Conservation (phyloP, 2,888 invertebrate species). For the Globia sparganii region DNA sequence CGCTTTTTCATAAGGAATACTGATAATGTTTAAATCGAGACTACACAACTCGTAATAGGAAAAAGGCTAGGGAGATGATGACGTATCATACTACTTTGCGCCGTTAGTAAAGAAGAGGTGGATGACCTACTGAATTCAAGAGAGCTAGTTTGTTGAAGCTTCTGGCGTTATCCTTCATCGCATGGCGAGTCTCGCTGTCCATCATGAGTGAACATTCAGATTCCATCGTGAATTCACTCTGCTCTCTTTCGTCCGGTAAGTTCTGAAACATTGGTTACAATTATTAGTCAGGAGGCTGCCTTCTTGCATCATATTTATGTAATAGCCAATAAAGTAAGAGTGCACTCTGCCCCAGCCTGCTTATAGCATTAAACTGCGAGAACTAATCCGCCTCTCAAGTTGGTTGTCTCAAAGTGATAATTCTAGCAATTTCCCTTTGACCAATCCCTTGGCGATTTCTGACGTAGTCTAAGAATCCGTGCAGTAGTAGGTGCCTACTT, state of each 20-base stretch:
- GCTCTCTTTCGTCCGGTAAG: conserved; percentile 77
- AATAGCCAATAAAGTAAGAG: too few relatives aligned
- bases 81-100: background rate
- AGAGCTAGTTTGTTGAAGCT: conserved; percentile 72
- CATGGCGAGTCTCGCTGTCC: conserved; percentile 78
- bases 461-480: background rate
- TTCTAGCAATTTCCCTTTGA: background rate
- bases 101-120: background rate
- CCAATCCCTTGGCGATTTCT: background rate
- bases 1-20: too few relatives aligned
- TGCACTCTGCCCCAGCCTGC: background rate
- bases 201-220: conserved; percentile 85
- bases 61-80: background rate
- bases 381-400: background rate
- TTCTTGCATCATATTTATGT: background rate
- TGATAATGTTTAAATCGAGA: too few relatives aligned
- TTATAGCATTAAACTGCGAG: background rate
- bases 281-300: background rate
- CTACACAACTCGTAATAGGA: too few relatives aligned
- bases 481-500: background rate
- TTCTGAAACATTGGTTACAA: conserved; percentile 58
- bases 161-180: conserved; percentile 68
- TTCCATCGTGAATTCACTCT: conserved; percentile 79
- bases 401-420: background rate
- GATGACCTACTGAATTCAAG: conserved; percentile 74